Evolutionary conservation across 2,797 vertebrate genomes (phyloP), one percentile per base, ranked within the genome.

Genomic region (Myiotriccus ornatus): DNA sequence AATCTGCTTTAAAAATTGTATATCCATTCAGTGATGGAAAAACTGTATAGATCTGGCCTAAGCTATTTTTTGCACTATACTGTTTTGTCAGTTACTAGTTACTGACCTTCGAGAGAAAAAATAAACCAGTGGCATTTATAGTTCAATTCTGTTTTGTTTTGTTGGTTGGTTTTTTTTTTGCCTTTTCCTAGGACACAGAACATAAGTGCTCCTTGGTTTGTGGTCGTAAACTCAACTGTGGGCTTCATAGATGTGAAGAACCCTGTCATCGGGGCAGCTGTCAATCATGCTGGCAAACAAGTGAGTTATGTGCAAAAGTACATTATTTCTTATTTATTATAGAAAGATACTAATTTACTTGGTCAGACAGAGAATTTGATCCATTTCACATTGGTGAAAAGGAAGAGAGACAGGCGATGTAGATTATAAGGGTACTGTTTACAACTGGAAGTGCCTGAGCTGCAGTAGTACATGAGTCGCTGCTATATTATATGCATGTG

Each of bases 281-380:
- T 97, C 99, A 99, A 89, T 98, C 98, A 10, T 99, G 99, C 97
- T 99, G 99, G 99, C 99, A 99, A 97, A 98, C 99, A 89, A 99
- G 99, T 99, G 97, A 98, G 99, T 98, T 32, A 37, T 0, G 0
- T 78, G 67, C 50, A 78, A 57, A 35, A 68, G 7, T 50, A 43
- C 2, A 2, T 63, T 53, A 28, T 39, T 77, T 64, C 47, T 73
- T 62, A 24, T 4, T 9, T 35, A 8, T 69, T 84, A 25, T 4
- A 79, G 34, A 30, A 76, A 25, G 81, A 3, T 43, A 28, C 37
- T 63, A 28, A 55, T 47, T 63, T 55, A 83, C 27, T 21, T 80
- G 25, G 10, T 35, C 41, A 27, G 35, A 37, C 17, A 44, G 14
- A 69, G n/a, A 78, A 49, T n/a, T 11, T 87, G 37, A 41, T 70